Evolutionary conservation across 2,888 invertebrate species (phyloP).

Genomic region (Polymixis flavicincta): DNA sequence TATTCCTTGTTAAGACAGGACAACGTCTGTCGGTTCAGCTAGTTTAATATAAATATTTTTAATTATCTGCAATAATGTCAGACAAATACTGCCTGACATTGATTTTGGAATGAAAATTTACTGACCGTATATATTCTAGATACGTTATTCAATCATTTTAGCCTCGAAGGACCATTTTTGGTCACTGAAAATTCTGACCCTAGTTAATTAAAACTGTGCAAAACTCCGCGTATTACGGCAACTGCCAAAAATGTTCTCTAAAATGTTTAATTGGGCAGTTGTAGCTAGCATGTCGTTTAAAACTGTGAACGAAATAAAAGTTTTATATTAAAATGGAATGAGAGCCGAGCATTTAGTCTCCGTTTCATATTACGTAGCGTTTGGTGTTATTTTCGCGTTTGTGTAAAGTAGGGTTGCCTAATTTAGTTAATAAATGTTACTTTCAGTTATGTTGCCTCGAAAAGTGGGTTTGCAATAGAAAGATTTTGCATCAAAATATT

Average conservation of each 20-base stretch:
- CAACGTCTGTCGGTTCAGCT: too few species aligned
- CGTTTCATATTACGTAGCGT: constrained; percentile 53
- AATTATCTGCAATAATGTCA: neutral
- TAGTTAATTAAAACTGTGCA: constrained; percentile 36
- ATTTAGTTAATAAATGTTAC: neutral
- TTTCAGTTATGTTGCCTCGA: neutral
- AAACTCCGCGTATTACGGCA: constrained; percentile 16
- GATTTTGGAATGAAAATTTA: neutral
- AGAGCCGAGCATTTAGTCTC: constrained; percentile 44
- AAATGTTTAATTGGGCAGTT: constrained; percentile 49
- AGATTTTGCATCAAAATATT: neutral
- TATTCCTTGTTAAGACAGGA: too few species aligned
- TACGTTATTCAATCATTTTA: neutral
- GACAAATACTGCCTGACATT: neutral
- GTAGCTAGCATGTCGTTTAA: constrained; percentile 40
- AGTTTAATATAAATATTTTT: too few species aligned
- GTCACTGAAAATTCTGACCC: neutral
- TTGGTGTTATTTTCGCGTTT: constrained; percentile 47
- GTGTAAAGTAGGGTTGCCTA: constrained; percentile 48
- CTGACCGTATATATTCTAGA: neutral
- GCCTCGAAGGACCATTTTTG: neutral
- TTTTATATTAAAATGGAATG: constrained; percentile 61
- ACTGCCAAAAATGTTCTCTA: constrained; percentile 13
- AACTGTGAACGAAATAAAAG: constrained; percentile 48
- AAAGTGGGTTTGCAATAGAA: neutral